These are phyloP conservation scores for Nymphicus hollandicus DNA, from an alignment of 2,113 vertebrate genomes.

Conservation along the genomic window DNA sequence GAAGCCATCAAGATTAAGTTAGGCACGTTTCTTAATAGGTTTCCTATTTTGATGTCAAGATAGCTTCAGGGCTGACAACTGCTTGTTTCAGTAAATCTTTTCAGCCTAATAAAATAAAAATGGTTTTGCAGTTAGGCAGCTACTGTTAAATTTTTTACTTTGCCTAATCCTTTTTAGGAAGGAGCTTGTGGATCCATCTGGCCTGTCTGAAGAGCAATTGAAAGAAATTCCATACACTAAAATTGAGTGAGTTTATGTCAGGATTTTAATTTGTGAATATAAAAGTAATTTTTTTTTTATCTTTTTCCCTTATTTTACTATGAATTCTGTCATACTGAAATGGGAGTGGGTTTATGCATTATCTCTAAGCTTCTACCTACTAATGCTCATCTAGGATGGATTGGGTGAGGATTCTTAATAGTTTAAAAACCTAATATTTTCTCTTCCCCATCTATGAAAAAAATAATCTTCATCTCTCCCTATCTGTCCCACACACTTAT, in stretches of 20 bases:
- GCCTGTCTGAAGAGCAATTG: slow-evolving; percentile 85
- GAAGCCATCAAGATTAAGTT: not conserved
- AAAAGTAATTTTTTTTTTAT: not conserved
- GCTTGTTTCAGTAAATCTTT: not conserved
- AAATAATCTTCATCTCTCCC: not conserved
- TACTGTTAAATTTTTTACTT: not conserved
- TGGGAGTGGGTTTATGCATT: not conserved
- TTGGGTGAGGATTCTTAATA: not conserved
- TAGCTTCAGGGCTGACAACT: not conserved
- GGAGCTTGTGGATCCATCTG: slow-evolving; percentile 86
- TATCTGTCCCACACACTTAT: not conserved
- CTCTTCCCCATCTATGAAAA: not conserved
- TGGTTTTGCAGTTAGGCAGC: not conserved
- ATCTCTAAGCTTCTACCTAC: not conserved
- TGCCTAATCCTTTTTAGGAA: slow-evolving; percentile 73
- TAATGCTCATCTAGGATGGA: not conserved
- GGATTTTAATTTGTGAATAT: not conserved
- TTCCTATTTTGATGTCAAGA: not conserved
- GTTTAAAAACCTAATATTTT: not conserved
- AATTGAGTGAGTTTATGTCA: slow-evolving; percentile 81
- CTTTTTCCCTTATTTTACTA: not conserved
- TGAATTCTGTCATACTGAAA: not conserved
- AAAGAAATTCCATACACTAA: slow-evolving; percentile 92
- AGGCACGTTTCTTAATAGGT: not conserved
- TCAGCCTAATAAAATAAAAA: not conserved